These are phyloP conservation scores for Loriculus beryllinus DNA, from an alignment of 2,797 vertebrate species.

Conservation along the genomic window DNA sequence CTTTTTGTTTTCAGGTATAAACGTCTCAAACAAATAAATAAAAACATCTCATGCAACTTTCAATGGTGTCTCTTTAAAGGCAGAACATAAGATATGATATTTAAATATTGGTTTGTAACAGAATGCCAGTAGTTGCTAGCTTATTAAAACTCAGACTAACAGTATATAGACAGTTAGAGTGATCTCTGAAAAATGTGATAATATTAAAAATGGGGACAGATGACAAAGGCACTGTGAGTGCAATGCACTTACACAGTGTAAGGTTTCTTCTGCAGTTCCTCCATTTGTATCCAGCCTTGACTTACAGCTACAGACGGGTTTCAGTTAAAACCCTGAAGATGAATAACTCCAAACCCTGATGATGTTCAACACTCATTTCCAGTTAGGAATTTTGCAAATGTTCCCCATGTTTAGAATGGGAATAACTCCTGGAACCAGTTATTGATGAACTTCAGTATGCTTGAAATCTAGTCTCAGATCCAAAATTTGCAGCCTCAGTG, in stretches of 20 bases:
- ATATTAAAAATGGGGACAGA: not conserved
- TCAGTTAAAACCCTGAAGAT: not conserved
- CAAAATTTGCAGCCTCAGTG: not conserved
- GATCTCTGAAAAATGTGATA: not conserved
- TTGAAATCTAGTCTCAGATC: not conserved
- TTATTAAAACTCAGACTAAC: not conserved
- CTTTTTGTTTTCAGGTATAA: not conserved
- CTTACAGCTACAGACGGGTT: not conserved
- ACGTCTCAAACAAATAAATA: not conserved
- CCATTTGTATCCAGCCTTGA: not conserved
- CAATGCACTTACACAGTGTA: not conserved
- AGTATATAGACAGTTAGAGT: not conserved
- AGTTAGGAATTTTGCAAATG: constrained; percentile 23
- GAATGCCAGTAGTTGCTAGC: not conserved
- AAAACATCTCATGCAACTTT: not conserved
- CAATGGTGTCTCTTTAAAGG: not conserved
- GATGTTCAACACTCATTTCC: constrained; percentile 31
- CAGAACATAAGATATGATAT: not conserved
- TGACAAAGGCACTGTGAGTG: not conserved
- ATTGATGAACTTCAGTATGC: not conserved
- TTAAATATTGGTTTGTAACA: not conserved
- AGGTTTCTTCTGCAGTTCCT: not conserved
- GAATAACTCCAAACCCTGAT: not conserved
- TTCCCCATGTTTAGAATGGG: not conserved
- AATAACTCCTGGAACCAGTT: constrained; percentile 2